phyloP scores from a whole-genome alignment of 2,888 invertebrate genomes.

The Lasius fuliginosus region DNA sequence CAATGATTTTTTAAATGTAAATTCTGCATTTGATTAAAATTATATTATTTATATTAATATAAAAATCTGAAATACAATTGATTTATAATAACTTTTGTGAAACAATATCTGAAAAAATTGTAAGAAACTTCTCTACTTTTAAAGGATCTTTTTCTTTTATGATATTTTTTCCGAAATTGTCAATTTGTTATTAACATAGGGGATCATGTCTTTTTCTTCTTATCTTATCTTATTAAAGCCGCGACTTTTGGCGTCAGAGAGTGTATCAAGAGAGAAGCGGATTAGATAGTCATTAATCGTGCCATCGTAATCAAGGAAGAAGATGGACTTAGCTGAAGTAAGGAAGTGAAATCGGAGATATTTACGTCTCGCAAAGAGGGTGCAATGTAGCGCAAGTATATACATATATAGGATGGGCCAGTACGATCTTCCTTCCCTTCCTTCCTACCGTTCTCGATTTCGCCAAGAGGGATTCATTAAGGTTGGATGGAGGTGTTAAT shows the following conservation, averaged over 20 bases:
- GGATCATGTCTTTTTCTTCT: not conserved
- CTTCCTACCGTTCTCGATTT: conserved; percentile 41
- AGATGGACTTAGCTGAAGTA: conserved; percentile 25
- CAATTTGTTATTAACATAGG: not conserved
- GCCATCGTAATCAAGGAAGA: conserved; percentile 65
- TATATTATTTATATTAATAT: not conserved
- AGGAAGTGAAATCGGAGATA: conserved; percentile 59
- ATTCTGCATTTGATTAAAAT: not conserved
- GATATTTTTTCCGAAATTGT: not conserved
- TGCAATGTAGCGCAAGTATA: conserved; percentile 8
- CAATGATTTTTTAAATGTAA: not conserved
- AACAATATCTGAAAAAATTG: not conserved
- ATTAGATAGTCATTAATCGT: conserved; percentile 34
- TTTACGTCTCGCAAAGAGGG: conserved; percentile 63
- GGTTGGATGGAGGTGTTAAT: conserved; percentile 84
- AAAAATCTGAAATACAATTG: not conserved
- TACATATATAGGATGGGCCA: conserved; percentile 19
- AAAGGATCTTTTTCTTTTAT: not conserved
- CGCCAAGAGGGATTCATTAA: conserved; percentile 83
- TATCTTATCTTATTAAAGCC: not conserved
- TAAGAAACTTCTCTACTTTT: not conserved
- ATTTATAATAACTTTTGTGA: not conserved
- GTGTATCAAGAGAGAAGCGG: not conserved
- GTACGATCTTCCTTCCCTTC: conserved; percentile 50
- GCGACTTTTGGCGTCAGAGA: not conserved